phyloP scores from a whole-genome alignment of 2,888 invertebrate species.

The Melitaea athalia region DNA sequence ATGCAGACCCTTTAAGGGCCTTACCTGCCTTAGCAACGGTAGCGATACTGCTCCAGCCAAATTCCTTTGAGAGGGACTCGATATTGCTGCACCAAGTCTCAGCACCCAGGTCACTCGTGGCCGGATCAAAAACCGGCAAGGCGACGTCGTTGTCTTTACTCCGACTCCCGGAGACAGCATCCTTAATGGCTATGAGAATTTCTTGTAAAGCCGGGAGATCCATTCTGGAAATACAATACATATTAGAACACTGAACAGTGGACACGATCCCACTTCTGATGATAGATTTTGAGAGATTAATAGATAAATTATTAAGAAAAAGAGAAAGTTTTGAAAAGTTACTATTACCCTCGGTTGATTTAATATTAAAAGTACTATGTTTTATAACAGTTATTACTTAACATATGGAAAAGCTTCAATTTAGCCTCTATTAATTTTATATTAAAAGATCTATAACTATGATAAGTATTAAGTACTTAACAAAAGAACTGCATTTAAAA shows the following conservation, averaged over 20 bases:
- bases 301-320: too few species aligned
- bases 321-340: too few species aligned
- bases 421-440: too few species aligned
- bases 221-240: slow-evolving; percentile 4
- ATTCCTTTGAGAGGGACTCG: slow-evolving; percentile 32
- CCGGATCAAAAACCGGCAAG: slow-evolving; percentile 31
- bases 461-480: too few species aligned
- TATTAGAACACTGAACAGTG: background rate
- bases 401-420: too few species aligned
- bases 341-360: too few species aligned
- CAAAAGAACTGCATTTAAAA: too few species aligned
- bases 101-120: slow-evolving; percentile 36
- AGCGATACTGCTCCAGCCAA: slow-evolving; percentile 35
- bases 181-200: slow-evolving; percentile 19
- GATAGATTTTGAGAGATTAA: background rate
- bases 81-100: slow-evolving; percentile 41
- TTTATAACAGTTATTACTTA: too few species aligned
- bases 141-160: slow-evolving; percentile 30
- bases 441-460: too few species aligned
- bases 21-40: slow-evolving; percentile 42
- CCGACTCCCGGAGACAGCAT: slow-evolving; percentile 21
- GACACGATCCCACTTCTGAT: slow-evolving; percentile 17
- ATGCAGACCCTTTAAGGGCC: slow-evolving; percentile 27
- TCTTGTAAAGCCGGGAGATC: background rate
- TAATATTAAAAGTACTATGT: too few species aligned